Conservation (phyloP, 2,797 vertebrate species). For the Schizopygopsis malacanthus region DNA sequence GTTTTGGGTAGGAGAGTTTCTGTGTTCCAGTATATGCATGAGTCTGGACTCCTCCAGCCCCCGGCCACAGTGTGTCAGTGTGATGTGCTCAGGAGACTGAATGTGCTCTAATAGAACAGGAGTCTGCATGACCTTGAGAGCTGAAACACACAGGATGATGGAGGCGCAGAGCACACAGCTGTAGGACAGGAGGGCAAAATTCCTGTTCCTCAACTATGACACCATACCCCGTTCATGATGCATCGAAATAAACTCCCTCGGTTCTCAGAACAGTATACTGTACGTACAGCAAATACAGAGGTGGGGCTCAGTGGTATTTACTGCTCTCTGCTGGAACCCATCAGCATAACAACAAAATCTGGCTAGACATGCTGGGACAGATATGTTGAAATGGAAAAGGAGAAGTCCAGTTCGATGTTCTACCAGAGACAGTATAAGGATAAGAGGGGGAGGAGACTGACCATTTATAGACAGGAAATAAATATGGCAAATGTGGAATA, state of each 20-base stretch:
- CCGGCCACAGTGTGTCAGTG: conserved; percentile 30
- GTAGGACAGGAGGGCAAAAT: conserved; percentile 27
- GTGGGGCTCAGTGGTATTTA: neutral
- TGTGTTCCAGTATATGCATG: neutral
- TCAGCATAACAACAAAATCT: conserved; percentile 59
- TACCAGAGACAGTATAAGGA: neutral
- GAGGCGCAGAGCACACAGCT: conserved; percentile 48
- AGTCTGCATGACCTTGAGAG: conserved; percentile 46
- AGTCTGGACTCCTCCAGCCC: neutral
- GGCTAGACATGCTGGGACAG: conserved; percentile 52
- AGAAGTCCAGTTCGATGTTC: neutral
- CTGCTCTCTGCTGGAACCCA: conserved; percentile 74
- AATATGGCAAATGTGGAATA: neutral
- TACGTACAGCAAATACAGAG: neutral
- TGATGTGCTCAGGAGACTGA: conserved; percentile 20
- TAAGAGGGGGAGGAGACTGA: conserved; percentile 36
- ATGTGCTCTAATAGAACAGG: conserved; percentile 19
- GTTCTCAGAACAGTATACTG: neutral
- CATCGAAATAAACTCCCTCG: conserved; percentile 11
- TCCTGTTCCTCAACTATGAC: conserved; percentile 39
- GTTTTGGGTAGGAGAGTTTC: neutral
- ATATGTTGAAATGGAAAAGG: neutral
- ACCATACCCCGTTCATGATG: neutral
- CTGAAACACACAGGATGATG: conserved; percentile 51
- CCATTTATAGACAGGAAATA: neutral